These are phyloP conservation scores for Lasiurus borealis DNA, from an alignment of 2,113 vertebrate species.

Conservation along the genomic window DNA sequence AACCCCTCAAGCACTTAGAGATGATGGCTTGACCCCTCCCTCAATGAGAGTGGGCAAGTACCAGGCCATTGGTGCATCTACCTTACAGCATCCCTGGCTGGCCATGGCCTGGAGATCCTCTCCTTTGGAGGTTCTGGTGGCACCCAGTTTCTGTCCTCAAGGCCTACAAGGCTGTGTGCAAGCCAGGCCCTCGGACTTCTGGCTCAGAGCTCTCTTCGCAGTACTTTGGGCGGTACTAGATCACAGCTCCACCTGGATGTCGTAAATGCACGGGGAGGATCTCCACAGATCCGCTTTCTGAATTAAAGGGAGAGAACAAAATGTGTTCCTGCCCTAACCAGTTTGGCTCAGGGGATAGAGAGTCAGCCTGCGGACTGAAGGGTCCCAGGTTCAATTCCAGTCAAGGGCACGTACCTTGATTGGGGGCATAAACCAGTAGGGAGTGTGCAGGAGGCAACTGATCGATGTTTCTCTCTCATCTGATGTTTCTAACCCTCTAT, in stretches of 20 bases:
- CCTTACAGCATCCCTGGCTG: background rate
- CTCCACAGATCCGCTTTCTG: background rate
- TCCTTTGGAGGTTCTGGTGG: background rate
- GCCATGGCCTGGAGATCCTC: background rate
- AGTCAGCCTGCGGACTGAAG: no score
- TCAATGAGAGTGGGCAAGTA: background rate
- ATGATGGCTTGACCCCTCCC: fast-evolving
- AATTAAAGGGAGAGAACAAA: background rate
- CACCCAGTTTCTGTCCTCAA: background rate
- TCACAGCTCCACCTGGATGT: background rate
- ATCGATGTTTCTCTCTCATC: no score
- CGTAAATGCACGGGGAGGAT: background rate
- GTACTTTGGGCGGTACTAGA: background rate
- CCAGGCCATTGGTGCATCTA: background rate
- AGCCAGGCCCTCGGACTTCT: background rate
- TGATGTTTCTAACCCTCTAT: no score
- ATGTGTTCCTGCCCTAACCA: no score
- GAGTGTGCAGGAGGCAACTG: no score
- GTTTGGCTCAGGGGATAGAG: no score
- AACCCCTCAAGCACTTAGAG: fast-evolving
- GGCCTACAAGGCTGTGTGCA: background rate
- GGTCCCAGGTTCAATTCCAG: no score
- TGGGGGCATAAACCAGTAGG: no score
- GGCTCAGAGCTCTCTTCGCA: background rate
- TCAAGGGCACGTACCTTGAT: no score